Evolutionary conservation across 2,888 invertebrate genomes (phyloP).

Genomic region (Tenthredo scrophulariae): DNA sequence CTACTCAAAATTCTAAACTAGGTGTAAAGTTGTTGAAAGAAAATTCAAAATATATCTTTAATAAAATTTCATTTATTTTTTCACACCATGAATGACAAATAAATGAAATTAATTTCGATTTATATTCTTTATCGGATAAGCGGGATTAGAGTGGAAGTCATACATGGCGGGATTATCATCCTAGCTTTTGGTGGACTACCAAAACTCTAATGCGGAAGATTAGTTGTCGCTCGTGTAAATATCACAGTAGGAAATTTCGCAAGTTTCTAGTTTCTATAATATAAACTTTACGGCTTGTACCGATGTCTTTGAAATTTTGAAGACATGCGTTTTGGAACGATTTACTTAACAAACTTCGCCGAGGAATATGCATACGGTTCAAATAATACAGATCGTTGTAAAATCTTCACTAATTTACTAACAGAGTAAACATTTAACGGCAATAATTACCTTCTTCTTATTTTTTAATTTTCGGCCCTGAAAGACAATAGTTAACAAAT

Average conservation of each 20-base stretch:
- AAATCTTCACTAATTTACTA: background rate
- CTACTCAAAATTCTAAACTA: background rate
- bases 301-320: background rate
- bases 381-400: background rate
- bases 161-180: slow-evolving; percentile 27
- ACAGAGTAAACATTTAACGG: background rate
- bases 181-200: slow-evolving; percentile 1
- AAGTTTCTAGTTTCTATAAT: slow-evolving; percentile 11
- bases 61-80: too few species aligned
- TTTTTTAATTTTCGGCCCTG: background rate
- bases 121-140: background rate
- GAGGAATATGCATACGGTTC: background rate
- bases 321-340: background rate
- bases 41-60: background rate
- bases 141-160: slow-evolving; percentile 26
- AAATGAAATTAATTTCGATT: background rate
- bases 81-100: background rate
- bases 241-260: slow-evolving; percentile 11
- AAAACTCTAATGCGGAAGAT: slow-evolving; percentile 42
- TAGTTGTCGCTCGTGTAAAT: slow-evolving; percentile 29
- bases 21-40: background rate
- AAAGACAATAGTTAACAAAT: background rate
- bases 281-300: background rate
- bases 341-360: background rate
- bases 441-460: background rate